These are phyloP conservation scores for Misgurnus mizolepis DNA, from an alignment of 2,113 vertebrate genomes.

Conservation along the genomic window DNA sequence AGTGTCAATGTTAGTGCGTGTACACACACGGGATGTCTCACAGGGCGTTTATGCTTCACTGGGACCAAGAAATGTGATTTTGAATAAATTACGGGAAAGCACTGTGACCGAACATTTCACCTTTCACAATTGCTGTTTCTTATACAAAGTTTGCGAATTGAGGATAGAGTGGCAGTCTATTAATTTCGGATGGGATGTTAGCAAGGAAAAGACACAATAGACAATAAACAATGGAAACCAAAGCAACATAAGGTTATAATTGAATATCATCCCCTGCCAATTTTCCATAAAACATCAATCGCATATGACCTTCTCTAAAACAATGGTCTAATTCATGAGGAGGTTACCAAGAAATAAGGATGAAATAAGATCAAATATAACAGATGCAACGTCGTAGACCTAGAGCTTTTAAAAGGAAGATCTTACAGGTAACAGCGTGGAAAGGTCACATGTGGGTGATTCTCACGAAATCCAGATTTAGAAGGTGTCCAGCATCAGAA, in stretches of 20 bases:
- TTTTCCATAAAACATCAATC: not conserved
- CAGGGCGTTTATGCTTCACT: constrained; percentile 62
- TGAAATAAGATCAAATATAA: not conserved
- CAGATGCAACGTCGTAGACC: too few relatives aligned
- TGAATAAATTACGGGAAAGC: constrained; percentile 20
- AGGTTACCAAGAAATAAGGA: not conserved
- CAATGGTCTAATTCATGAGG: constrained; percentile 11
- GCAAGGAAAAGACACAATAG: constrained; percentile 13
- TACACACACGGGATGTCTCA: constrained; percentile 71
- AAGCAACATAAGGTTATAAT: not conserved
- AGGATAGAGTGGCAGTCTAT: not conserved
- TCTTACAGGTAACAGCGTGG: too few relatives aligned
- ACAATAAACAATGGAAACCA: constrained; percentile 22
- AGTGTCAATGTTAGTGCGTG: constrained; percentile 64
- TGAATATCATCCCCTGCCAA: constrained; percentile 13
- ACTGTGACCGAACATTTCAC: constrained; percentile 10
- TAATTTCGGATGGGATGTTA: constrained; percentile 1
- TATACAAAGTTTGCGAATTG: constrained; percentile 10
- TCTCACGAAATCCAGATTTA: too few relatives aligned
- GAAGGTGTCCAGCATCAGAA: too few relatives aligned
- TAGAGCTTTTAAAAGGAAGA: too few relatives aligned
- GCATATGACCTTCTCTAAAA: constrained; percentile 3
- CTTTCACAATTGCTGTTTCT: constrained; percentile 10
- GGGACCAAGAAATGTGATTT: constrained; percentile 48
- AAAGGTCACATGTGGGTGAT: too few relatives aligned